These are phyloP conservation scores for Malurus melanocephalus DNA, from an alignment of 2,113 vertebrate genomes.

Conservation along the genomic window DNA sequence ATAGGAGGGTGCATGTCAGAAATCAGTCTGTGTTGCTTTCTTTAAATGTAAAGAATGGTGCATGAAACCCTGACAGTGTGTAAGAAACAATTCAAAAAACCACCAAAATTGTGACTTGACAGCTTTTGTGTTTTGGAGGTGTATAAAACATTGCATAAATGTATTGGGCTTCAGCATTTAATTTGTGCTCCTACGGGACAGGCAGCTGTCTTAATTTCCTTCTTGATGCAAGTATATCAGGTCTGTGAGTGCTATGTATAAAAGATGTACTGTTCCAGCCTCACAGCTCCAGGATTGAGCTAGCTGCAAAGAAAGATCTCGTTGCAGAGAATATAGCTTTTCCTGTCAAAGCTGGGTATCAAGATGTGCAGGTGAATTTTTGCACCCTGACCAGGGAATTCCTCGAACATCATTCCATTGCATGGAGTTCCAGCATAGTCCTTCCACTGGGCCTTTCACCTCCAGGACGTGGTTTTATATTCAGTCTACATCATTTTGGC, in stretches of 20 bases:
- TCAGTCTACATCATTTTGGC: conserved; percentile 42
- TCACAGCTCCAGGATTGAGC: background rate
- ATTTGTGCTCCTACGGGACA: background rate
- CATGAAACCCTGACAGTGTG: conserved; percentile 50
- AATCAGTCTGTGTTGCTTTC: conserved; percentile 13
- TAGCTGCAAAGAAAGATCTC: conserved; percentile 4
- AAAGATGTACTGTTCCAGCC: conserved; percentile 5
- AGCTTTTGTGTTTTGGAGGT: conserved; percentile 46
- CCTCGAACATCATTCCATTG: conserved; percentile 8
- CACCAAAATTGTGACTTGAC: conserved; percentile 43
- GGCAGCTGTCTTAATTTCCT: conserved; percentile 35
- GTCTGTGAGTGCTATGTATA: background rate
- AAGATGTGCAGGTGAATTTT: conserved; percentile 5
- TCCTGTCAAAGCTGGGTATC: conserved; percentile 29
- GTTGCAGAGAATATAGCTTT: background rate
- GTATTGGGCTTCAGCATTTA: background rate
- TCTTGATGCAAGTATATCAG: background rate
- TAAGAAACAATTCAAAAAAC: conserved; percentile 64
- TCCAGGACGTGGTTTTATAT: conserved; percentile 37
- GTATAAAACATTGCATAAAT: background rate
- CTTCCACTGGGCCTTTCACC: conserved; percentile 20
- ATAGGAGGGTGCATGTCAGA: conserved; percentile 33
- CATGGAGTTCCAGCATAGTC: background rate
- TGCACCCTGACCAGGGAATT: conserved; percentile 12
- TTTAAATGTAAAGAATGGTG: conserved; percentile 55